Evolutionary conservation across 2,113 vertebrate species (phyloP).

Genomic region (Callithrix jacchus): DNA sequence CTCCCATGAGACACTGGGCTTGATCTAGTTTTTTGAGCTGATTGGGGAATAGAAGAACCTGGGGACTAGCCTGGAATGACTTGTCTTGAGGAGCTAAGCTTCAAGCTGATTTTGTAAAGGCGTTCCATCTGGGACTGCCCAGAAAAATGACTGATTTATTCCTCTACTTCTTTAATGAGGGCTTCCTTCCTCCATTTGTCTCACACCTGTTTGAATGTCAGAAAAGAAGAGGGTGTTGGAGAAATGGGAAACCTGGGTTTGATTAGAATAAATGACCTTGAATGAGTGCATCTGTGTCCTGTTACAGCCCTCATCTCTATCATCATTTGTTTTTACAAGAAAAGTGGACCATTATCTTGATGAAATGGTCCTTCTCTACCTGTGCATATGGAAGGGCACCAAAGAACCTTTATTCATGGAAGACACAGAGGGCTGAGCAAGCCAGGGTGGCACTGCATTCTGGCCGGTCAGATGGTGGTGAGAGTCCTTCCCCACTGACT

Average conservation of each 20-base stretch:
- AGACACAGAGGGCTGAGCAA: neutral
- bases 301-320: neutral
- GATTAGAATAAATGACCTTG: neutral
- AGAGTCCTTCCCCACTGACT: neutral
- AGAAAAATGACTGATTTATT: neutral
- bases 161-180: neutral
- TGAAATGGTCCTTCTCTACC: neutral
- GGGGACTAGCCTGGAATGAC: neutral
- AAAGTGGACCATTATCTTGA: neutral
- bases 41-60: neutral
- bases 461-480: neutral
- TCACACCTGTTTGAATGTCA: neutral
- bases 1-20: neutral
- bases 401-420: neutral
- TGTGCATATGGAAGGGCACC: neutral
- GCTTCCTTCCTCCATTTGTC: fast-evolving
- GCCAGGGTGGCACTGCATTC: neutral
- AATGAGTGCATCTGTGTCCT: neutral
- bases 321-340: neutral
- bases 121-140: neutral
- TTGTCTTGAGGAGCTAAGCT: neutral
- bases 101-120: neutral
- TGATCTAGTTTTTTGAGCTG: neutral
- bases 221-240: neutral
- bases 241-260: neutral